These are phyloP conservation scores for Hydra vulgaris DNA, from an alignment of 30 jellyfish, hydroid and myxozoan species.

Conservation along the genomic window DNA sequence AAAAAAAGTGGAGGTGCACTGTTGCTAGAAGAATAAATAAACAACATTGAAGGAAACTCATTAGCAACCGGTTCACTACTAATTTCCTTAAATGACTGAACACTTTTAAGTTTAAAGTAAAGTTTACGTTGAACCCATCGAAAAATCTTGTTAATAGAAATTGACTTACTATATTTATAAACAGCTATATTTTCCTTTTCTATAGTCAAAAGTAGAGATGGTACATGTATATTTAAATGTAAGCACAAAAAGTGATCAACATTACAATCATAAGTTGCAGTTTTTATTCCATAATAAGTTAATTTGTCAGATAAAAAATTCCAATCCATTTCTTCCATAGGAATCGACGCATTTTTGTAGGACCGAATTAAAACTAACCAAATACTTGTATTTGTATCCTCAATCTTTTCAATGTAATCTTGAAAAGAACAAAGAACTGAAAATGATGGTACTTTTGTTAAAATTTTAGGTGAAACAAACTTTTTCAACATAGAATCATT, in stretches of 20 bases:
- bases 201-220: constrained; percentile 63
- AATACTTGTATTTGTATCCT: constrained; percentile 86
- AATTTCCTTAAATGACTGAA: constrained; percentile 14
- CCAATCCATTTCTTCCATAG: constrained; percentile 35
- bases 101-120: constrained; percentile 35
- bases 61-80: background rate
- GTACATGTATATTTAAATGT: constrained; percentile 19
- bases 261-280: constrained; percentile 59
- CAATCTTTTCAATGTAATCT: constrained; percentile 66
- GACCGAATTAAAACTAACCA: constrained; percentile 72
- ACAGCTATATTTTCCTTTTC: constrained; percentile 75
- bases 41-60: constrained; percentile 13
- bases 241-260: constrained; percentile 36
- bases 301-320: constrained; percentile 28
- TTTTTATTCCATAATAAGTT: constrained; percentile 47
- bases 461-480: background rate
- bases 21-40: constrained; percentile 11
- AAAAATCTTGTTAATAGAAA: constrained; percentile 20
- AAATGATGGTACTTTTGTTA: background rate
- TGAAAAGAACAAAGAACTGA: constrained; percentile 21
- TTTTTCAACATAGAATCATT: background rate
- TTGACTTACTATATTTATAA: constrained; percentile 18
- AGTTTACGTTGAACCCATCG: constrained; percentile 62
- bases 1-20: constrained; percentile 49
- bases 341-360: constrained; percentile 8